Evolutionary conservation across 2,797 vertebrate genomes (phyloP), one percentile per base, ranked within the genome.

Genomic region (Philypnodon macrostomus): DNA sequence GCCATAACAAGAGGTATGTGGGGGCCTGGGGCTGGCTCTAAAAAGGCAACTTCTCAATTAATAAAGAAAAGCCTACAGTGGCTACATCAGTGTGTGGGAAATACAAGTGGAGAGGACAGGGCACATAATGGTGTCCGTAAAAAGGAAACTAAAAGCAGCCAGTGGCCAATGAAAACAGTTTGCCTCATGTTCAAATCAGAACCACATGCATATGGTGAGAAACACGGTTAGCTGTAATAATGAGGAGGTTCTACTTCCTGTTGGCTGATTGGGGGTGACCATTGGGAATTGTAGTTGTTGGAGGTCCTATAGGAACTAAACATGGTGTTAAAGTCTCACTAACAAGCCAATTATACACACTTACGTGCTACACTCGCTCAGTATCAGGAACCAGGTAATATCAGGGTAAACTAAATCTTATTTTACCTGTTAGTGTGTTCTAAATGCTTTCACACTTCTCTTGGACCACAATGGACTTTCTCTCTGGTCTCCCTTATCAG

Each of bases 151-250:
- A 58, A 45, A 68, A 60, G 35, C 53, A 26, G 44, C 47, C 42
- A 30, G 13, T 38, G 46, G 74, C 74, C 85, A 87, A 84, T 80
- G 56, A 85, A 87, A 87, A 86, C 81, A 87, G 74, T 79, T 66
- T 53, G 65, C 77, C 72, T 82, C 79, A 78, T 65, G 77, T 63
- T 64, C 68, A 85, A 87, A 89, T 85, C 84, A 89, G 80, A 89
- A 87, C 74, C 87, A 87, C 76, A 87, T 89, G 87, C 77, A 63
- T 66, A 62, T 56, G 36, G 54, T 55, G 34, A 13, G 26, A 34
- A 39, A 57, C 52, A 41, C 29, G 66, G 47, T 38, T 58, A 55
- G 64, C 62, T 47, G 42, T 67, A 71, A 81, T 82, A 68, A 83
- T 70, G 66, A 61, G 54, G 65, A 77, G 82, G 54, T 69, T 80